Conservation (phyloP, 2,888 invertebrate species). For the Saturnia pavonia region DNA sequence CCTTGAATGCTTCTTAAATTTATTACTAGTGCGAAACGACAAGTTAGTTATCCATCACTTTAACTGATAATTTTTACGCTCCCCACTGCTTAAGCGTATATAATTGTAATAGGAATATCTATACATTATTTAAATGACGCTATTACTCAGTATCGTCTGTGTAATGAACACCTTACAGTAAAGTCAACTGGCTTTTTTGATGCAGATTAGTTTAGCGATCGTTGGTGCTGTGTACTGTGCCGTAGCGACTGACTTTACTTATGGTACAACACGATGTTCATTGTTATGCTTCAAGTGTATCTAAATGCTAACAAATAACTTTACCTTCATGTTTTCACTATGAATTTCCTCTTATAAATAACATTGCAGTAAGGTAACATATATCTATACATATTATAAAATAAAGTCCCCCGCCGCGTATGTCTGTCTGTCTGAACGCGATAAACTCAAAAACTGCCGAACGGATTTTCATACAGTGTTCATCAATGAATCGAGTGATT, state of each 20-base stretch:
- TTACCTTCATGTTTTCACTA: conserved; percentile 40
- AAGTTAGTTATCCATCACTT: conserved; percentile 1
- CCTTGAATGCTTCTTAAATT: conserved; percentile 2
- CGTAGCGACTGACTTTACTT: conserved; percentile 21
- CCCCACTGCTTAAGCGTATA: conserved; percentile 5
- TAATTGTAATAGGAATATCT: conserved; percentile 11
- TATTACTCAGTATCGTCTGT: conserved; percentile 15
- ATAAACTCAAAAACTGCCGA: no score
- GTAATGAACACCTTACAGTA: conserved; percentile 31
- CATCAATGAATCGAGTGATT: no score
- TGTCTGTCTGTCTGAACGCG: no score
- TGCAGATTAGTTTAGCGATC: conserved; percentile 56
- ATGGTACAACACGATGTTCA: conserved; percentile 18
- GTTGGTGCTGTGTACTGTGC: conserved; percentile 41
- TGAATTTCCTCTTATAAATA: conserved; percentile 47
- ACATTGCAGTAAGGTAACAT: conserved; percentile 38
- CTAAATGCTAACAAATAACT: conserved; percentile 30
- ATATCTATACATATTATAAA: no score
- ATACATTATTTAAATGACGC: conserved; percentile 12
- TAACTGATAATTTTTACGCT: conserved; percentile 9
- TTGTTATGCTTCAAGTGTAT: conserved; percentile 26
- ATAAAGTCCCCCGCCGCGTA: no score
- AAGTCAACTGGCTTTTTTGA: conserved; percentile 47
- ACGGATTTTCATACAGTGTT: no score
- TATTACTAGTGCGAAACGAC: conserved; percentile 11